Percentiles rank a stretch among this genome's conserved stretches.
These are phyloP conservation scores for Myiothlypis chrysogaster DNA, from an alignment of 2,797 vertebrate species.

Conservation along the genomic window DNA sequence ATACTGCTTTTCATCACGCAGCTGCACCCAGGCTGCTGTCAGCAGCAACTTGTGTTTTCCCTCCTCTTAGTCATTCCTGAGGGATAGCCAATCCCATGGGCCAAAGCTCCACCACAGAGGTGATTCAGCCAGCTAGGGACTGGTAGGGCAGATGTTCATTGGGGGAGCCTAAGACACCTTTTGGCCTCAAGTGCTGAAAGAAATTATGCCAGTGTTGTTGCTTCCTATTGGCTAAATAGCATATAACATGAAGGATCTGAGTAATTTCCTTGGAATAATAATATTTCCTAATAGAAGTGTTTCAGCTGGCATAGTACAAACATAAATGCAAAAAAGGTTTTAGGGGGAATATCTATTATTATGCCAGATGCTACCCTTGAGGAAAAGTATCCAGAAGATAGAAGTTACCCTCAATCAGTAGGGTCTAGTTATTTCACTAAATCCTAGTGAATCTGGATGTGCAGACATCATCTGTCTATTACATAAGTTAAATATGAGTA, in stretches of 20 bases:
- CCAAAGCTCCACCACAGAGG: neutral
- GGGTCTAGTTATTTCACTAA: neutral
- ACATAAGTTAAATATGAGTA: neutral
- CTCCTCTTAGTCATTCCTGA: neutral
- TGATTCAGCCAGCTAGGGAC: fast-evolving
- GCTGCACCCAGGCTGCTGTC: neutral
- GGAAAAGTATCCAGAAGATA: neutral
- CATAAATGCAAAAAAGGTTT: neutral
- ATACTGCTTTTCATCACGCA: fast-evolving
- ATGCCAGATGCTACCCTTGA: neutral
- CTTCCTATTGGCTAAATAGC: neutral
- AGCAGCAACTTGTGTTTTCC: neutral
- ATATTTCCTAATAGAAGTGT: neutral
- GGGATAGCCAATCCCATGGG: neutral
- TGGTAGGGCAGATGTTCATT: neutral
- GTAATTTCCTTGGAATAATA: neutral
- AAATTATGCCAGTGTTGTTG: neutral
- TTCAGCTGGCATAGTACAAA: neutral
- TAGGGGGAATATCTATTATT: neutral
- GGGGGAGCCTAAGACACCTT: fast-evolving
- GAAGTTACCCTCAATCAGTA: neutral
- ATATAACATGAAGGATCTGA: neutral
- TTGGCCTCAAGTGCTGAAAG: neutral
- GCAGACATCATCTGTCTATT: neutral
- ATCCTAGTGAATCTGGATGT: neutral